Base-by-base conservation (phyloP, 2,797 vertebrate species). In the Sitta carolinensis region DNA sequence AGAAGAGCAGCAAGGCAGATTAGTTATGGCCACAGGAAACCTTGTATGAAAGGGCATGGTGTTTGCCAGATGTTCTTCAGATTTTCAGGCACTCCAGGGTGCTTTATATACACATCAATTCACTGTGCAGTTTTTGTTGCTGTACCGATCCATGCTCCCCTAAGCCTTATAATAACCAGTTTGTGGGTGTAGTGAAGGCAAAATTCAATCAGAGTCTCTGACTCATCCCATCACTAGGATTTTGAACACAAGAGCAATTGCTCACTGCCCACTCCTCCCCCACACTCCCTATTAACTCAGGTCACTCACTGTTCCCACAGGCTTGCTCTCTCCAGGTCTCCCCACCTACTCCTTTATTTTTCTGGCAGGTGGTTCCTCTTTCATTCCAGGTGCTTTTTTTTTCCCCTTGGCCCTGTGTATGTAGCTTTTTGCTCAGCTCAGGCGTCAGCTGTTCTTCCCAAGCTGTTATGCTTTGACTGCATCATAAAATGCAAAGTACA, bases 141-240 rank as follows among this genome's bases (percentile, higher is more conserved):
- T 78, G 80, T 58, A 91, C 84, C 48, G 50, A 72, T 80, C 66
- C 6, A 2, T 59, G 67, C 83, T 94, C 91, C 74, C 82, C 87
- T 76, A 87, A 84, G 93, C 87, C 88, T 94, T 91, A 87, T 94
- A 94, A 97, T 96, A 96, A 96, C 77, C 64, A 74, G 34, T 79
- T 91, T 87, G 96, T 94, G 93, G 95, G 95, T 88, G 95, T 95
- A 93, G 89, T 32, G 82, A 94, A 97, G 89, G 91, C 85, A 97
- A 67, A 95, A 97, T 96, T 97, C 96, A 96, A 58, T 97, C 96
- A 93, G 84, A 95, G 58, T 43, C 84, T 95, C 87, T 96, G 96
- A 97, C 87, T 97, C 96, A 97, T 96, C 93, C 50, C 80, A 27
- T 93, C 89, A 59, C 93, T 91, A 93, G 85, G 82, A 88, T 96